Conservation (phyloP, 1,140 invertebrate species). For the Gryllus bimaculatus region DNA sequence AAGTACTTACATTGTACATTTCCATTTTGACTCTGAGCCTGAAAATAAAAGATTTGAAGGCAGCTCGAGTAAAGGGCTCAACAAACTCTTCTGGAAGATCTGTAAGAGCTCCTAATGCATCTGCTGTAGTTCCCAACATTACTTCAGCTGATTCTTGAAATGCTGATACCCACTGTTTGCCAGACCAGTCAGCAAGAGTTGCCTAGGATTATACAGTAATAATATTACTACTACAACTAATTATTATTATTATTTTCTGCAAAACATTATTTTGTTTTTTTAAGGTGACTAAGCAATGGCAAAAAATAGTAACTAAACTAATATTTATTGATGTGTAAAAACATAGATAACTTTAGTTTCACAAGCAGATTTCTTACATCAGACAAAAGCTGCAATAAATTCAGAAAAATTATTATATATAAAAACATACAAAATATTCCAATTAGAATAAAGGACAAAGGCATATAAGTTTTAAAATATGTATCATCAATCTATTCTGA, state of each 20-base stretch:
- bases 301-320: neutral
- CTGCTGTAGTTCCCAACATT: constrained; percentile 63
- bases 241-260: neutral
- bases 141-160: constrained; percentile 82
- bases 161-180: constrained; percentile 75
- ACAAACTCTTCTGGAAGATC: constrained; percentile 47
- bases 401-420: neutral
- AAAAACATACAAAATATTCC: too few relatives aligned
- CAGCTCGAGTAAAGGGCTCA: constrained; percentile 56
- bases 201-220: constrained; percentile 37
- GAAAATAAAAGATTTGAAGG: constrained; percentile 72
- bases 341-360: neutral
- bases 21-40: constrained; percentile 80
- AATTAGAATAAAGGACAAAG: too few relatives aligned
- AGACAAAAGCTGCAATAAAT: neutral
- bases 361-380: neutral
- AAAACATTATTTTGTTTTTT: too few relatives aligned
- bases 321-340: neutral
- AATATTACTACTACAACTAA: neutral
- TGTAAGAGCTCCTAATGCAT: constrained; percentile 64
- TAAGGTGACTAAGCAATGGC: too few relatives aligned
- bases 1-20: constrained; percentile 63
- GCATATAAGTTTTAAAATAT: too few relatives aligned
- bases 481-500: too few relatives aligned
- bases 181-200: constrained; percentile 71